These are phyloP conservation scores for Stegostoma tigrinum DNA, from an alignment of 2,113 vertebrate species.

Conservation along the genomic window DNA sequence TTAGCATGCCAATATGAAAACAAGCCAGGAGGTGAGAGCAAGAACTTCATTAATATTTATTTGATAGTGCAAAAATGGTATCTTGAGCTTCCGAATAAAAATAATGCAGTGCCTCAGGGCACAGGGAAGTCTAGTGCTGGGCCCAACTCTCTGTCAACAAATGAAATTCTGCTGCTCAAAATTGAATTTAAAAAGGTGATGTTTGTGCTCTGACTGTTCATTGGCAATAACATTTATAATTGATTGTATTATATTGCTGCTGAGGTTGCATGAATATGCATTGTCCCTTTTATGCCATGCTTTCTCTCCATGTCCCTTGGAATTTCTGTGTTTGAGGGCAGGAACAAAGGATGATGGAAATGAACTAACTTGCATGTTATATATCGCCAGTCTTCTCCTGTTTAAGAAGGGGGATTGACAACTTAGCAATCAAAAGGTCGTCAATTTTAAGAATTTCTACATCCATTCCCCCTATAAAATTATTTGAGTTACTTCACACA, in stretches of 20 bases:
- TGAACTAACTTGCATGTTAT: neutral
- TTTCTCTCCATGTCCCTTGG: neutral
- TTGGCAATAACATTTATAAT: neutral
- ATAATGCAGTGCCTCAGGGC: neutral
- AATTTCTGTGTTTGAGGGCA: neutral
- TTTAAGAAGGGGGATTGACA: neutral
- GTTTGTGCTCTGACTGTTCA: slow-evolving; percentile 7
- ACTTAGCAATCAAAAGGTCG: neutral
- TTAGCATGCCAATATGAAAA: neutral
- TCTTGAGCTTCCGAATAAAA: neutral
- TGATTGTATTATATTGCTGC: neutral
- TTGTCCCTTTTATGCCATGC: neutral
- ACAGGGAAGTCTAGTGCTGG: neutral
- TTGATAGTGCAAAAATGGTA: neutral
- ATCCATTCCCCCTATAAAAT: neutral
- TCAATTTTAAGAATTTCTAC: neutral
- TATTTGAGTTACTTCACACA: neutral
- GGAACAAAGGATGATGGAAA: neutral
- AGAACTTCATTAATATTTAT: slow-evolving; percentile 25
- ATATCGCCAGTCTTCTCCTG: neutral
- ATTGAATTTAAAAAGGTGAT: slow-evolving; percentile 18
- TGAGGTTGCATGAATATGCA: neutral
- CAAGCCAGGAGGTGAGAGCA: neutral
- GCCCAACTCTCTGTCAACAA: neutral
- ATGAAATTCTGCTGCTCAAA: slow-evolving; percentile 14